Percentiles rank a stretch among this genome's conserved stretches.
Conservation (phyloP, 2,888 invertebrate genomes). For the Drosophila algonquin region DNA sequence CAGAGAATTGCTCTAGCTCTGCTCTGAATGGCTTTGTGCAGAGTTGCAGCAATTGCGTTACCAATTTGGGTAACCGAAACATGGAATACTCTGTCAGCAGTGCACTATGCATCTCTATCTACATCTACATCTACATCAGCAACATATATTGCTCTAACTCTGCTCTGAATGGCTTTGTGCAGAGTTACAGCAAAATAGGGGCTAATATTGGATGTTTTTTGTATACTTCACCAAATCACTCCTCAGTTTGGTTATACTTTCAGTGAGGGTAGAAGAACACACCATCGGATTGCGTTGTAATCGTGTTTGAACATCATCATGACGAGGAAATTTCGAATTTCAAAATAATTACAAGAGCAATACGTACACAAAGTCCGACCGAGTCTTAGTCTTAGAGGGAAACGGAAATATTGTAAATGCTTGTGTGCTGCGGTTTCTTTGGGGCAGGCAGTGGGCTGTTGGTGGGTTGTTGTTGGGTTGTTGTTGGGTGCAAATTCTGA, state of each 20-base stretch:
- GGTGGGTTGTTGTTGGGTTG: conserved; percentile 2
- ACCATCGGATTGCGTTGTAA: conserved; percentile 25
- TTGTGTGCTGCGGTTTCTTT: neutral
- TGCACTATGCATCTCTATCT: too few relatives aligned
- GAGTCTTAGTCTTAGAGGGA: neutral
- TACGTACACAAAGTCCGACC: conserved; percentile 36
- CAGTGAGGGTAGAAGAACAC: neutral
- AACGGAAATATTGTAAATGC: conserved; percentile 42
- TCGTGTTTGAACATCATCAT: conserved; percentile 44
- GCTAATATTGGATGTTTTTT: too few relatives aligned
- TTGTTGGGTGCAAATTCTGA: conserved; percentile 22
- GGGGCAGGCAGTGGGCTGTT: conserved; percentile 9
- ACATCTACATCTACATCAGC: too few relatives aligned
- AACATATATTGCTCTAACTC: too few relatives aligned
- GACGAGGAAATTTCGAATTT: conserved; percentile 68
- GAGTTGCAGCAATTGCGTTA: too few relatives aligned
- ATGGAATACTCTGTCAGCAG: neutral
- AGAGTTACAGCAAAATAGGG: too few relatives aligned
- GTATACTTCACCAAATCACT: too few relatives aligned
- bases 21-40: too few relatives aligned
- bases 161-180: too few relatives aligned
- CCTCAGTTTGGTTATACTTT: neutral
- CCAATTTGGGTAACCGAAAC: neutral
- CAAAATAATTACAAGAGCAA: conserved; percentile 69
- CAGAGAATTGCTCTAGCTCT: too few relatives aligned